These are phyloP conservation scores for Argyrosomus japonicus DNA, from an alignment of 2,113 vertebrate species.

Conservation along the genomic window DNA sequence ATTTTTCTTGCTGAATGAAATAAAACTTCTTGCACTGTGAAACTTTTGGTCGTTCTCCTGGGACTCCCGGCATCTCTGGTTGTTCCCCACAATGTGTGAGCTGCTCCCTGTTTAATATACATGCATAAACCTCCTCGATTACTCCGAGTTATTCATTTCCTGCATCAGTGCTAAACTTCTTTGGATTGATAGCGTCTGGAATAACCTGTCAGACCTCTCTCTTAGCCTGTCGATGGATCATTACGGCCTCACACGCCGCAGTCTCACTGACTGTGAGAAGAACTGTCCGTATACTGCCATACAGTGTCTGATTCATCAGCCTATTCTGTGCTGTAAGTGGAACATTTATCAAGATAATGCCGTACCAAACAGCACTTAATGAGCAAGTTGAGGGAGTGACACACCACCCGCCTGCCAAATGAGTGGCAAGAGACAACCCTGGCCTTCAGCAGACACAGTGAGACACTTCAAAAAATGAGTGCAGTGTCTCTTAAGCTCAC, in stretches of 20 bases:
- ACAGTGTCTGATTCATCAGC: constrained; percentile 54
- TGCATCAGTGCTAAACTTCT: constrained; percentile 43
- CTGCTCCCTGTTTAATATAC: constrained; percentile 29
- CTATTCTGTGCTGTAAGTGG: constrained; percentile 32
- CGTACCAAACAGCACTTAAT: constrained; percentile 62
- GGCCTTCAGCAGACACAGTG: constrained; percentile 53
- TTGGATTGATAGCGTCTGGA: constrained; percentile 43
- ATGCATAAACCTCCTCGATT: constrained; percentile 25
- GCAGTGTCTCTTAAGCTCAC: constrained; percentile 14
- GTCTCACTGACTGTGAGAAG: constrained; percentile 37
- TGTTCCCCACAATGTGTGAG: neutral
- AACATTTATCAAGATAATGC: constrained; percentile 69
- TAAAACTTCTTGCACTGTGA: neutral
- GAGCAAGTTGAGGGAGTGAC: constrained; percentile 49
- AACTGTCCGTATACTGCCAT: constrained; percentile 26
- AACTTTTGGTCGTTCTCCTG: neutral
- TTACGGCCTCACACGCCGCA: constrained; percentile 26
- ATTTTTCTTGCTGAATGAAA: neutral
- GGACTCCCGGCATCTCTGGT: neutral
- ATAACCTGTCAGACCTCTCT: constrained; percentile 51
- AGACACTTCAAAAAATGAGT: constrained; percentile 35
- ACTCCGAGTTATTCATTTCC: constrained; percentile 42
- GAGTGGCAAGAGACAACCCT: constrained; percentile 43
- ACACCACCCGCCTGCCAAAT: constrained; percentile 46
- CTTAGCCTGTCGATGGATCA: constrained; percentile 42